A percentile compares a stretch with the other conserved stretches of the same genome.
Evolutionary conservation across 2,888 invertebrate genomes (phyloP).

Genomic region (Tetranychus truncatus): DNA sequence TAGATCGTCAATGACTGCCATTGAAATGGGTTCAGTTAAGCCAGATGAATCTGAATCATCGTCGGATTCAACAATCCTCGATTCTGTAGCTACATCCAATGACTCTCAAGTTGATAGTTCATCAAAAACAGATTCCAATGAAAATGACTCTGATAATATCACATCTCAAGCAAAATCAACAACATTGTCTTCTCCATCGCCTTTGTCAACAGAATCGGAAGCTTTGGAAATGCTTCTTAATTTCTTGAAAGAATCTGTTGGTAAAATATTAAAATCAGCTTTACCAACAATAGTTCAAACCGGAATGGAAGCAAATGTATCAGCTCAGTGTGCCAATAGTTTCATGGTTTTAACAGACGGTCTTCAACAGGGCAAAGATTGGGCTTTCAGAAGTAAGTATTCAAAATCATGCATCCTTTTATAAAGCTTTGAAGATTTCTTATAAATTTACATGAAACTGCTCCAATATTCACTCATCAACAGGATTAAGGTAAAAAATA

Average conservation of each 20-base stretch:
- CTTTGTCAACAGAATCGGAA: not conserved
- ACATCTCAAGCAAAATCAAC: not conserved
- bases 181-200: not conserved
- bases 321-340: slow-evolving; percentile 11
- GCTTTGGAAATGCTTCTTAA: not conserved
- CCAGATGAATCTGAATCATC: not conserved
- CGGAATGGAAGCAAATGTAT: slow-evolving; percentile 14
- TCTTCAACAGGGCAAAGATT: slow-evolving; percentile 14
- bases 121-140: not conserved
- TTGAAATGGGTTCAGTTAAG: not conserved
- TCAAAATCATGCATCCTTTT: too few relatives aligned
- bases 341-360: slow-evolving; percentile 9
- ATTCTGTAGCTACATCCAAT: not conserved
- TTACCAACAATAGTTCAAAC: slow-evolving; percentile 8
- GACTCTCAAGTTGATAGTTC: not conserved
- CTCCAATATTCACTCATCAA: too few relatives aligned
- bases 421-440: too few relatives aligned
- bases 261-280: not conserved
- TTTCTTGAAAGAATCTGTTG: slow-evolving; percentile 5
- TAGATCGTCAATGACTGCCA: not conserved
- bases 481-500: not conserved
- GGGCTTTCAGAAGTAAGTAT: slow-evolving; percentile 20
- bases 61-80: not conserved
- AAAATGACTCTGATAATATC: not conserved
- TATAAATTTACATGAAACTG: too few relatives aligned